Conservation (phyloP, 1,140 invertebrate genomes). For the Diabrotica undecimpunctata region DNA sequence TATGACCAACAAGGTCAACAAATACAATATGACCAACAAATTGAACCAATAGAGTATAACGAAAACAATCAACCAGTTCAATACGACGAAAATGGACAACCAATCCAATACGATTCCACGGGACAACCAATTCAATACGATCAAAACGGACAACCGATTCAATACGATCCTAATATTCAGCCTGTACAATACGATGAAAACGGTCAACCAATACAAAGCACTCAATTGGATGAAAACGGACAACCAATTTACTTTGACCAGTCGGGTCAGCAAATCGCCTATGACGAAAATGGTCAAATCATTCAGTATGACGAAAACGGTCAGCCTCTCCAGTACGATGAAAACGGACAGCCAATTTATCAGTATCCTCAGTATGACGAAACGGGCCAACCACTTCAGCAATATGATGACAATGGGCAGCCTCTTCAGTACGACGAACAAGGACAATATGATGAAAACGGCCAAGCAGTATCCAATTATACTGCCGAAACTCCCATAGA, state of each 20-base stretch:
- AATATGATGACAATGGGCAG: not conserved
- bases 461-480: not conserved
- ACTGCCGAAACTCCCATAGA: no score
- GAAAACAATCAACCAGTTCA: constrained; percentile 15
- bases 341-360: constrained; percentile 23
- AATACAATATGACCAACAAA: constrained; percentile 11
- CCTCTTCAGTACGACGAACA: not conserved
- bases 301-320: constrained; percentile 35
- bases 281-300: constrained; percentile 23
- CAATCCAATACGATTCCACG: not conserved
- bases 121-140: not conserved
- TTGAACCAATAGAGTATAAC: constrained; percentile 13
- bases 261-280: not conserved
- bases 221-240: constrained; percentile 6
- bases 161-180: constrained; percentile 32
- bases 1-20: constrained; percentile 17
- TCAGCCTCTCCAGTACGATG: constrained; percentile 32
- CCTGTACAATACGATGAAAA: constrained; percentile 24
- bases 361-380: constrained; percentile 13
- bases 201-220: constrained; percentile 12
- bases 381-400: not conserved
- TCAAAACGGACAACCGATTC: not conserved
- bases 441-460: not conserved
- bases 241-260: constrained; percentile 10
- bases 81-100: constrained; percentile 1